Base-by-base conservation (phyloP, 2,888 invertebrate genomes). In the Noctuana brunneofusca region DNA sequence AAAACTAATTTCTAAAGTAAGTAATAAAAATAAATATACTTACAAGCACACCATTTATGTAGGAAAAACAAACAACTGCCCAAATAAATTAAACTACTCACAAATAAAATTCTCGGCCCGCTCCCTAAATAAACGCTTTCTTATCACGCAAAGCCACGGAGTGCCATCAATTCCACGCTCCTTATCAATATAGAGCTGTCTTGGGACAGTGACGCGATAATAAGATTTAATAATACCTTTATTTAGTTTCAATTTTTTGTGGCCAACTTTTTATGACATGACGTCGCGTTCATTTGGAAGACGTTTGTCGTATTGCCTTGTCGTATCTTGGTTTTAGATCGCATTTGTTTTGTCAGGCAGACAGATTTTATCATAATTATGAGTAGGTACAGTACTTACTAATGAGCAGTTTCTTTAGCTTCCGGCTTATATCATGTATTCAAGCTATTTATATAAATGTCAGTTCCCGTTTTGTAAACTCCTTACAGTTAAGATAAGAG, bases 141-240 rank as follows among this genome's bases (percentile, higher is more conserved):
- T 60, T 60, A 60, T 60, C 60, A 60, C 54, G 60, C 60, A 54
- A 60, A 60, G 54, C 48, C 48, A 54, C 38, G 35, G 35, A 48
- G 55, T 54, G 48, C 62, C 62, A 62, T 62, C 62, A 62, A 62
- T 62, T 62, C 55, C 22, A 46, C 55, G 55, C 50, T 41, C 43
- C 27, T 62, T 62, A 62, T 62, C 62, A 62, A 54, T 54, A 48
- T 48, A 30, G 55, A 62, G 49, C 62, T 62, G 62, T 62, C 62
- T 55, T 30, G 54, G 55, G 62, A 62, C 41, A 41, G 62, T 49
- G 62, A 55, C 48, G 38, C 54, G 62, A 62, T 55, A 62, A 55
- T 62, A 49, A 49, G 62, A 62, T 55, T 62, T 49, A 55, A 62
- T 55, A 55, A 55, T 52, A 57, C 35, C 49, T 14, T 48, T 12